Evolutionary conservation across 2,797 vertebrate species (phyloP).

Genomic region (Sphaeramia orbicularis): DNA sequence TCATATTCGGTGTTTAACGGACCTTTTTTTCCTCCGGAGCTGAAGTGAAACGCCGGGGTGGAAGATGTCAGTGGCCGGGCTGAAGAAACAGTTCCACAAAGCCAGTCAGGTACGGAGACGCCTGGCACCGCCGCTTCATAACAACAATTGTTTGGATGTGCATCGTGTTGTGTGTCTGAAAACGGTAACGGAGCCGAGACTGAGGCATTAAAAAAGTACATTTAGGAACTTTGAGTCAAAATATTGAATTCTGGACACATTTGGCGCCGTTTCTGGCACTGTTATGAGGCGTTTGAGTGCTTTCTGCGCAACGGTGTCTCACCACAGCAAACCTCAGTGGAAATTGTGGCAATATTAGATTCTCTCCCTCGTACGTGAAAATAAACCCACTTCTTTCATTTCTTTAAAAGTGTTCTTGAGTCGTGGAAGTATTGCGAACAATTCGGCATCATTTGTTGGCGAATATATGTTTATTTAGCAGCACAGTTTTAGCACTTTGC

Average conservation of each 20-base stretch:
- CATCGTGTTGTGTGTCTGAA: background rate
- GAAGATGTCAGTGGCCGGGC: slow-evolving; percentile 93
- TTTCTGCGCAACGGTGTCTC: background rate
- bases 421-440: no score
- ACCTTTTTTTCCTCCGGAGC: slow-evolving; percentile 1
- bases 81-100: slow-evolving; percentile 97
- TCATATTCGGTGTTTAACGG: background rate
- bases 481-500: background rate
- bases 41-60: slow-evolving; percentile 9
- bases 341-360: no score
- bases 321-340: no score
- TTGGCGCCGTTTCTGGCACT: accelerated
- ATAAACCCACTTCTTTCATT: no score
- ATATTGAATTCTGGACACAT: accelerated
- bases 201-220: background rate
- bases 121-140: slow-evolving; percentile 8
- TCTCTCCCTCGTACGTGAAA: no score
- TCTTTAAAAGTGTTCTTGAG: no score
- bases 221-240: background rate
- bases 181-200: background rate
- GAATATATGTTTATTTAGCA: no score
- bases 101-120: slow-evolving; percentile 92
- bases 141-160: slow-evolving; percentile 37
- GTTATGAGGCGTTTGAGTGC: background rate
- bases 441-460: no score